Percentiles rank a stretch among this genome's conserved stretches.
phyloP scores from a whole-genome alignment of 2,113 vertebrate genomes.

The Glaucomys volans region DNA sequence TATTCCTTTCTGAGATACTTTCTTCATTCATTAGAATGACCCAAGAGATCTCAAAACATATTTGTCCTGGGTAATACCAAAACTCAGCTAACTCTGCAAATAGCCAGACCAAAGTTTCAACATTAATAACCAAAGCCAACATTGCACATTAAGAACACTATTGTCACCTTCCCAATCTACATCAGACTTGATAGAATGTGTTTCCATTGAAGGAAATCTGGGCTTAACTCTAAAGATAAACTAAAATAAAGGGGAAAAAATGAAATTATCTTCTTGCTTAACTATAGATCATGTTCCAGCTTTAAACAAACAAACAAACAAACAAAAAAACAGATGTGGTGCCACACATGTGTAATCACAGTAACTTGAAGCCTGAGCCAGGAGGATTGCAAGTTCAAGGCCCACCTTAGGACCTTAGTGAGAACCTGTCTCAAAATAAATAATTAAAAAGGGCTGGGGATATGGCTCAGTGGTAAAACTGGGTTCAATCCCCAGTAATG shows the following conservation, averaged over 20 bases:
- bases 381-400: too few relatives aligned
- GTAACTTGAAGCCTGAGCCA: too few relatives aligned
- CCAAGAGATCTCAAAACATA: conserved; percentile 38
- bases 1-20: background rate
- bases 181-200: background rate
- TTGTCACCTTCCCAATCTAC: background rate
- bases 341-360: too few relatives aligned
- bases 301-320: background rate
- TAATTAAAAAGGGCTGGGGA: too few relatives aligned
- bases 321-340: background rate
- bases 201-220: conserved; percentile 43
- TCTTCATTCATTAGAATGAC: background rate
- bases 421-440: too few relatives aligned
- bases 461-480: too few relatives aligned
- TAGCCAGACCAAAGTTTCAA: background rate
- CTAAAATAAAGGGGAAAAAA: background rate
- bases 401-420: too few relatives aligned
- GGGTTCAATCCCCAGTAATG: too few relatives aligned
- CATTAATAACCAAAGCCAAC: background rate
- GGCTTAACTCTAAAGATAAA: conserved; percentile 41
- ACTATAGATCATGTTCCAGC: conserved; percentile 6
- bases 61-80: background rate
- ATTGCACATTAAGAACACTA: background rate
- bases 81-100: conserved; percentile 25
- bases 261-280: background rate